Conservation (phyloP, 1,140 invertebrate species). For the Apis laboriosa region DNA sequence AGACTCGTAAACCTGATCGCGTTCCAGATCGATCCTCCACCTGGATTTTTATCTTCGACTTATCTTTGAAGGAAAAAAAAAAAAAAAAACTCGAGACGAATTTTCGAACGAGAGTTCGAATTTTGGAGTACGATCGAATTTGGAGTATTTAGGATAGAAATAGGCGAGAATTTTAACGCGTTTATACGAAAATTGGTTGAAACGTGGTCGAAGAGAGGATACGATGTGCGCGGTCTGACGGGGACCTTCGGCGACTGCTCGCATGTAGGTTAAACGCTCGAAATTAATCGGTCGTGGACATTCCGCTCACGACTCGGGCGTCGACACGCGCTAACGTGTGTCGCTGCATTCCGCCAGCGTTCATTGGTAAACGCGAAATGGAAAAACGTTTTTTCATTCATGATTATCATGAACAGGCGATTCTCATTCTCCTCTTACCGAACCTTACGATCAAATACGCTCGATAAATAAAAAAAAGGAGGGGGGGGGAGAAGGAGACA, state of each 20-base stretch:
- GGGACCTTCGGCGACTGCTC: slow-evolving; percentile 28
- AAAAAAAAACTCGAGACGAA: too few relatives aligned
- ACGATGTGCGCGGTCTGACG: slow-evolving; percentile 13
- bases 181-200: background rate
- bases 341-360: slow-evolving; percentile 28
- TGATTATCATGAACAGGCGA: slow-evolving; percentile 1
- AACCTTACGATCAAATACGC: background rate
- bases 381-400: slow-evolving; percentile 16
- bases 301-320: slow-evolving; percentile 33
- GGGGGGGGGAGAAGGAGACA: background rate
- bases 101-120: too few relatives aligned
- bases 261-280: slow-evolving; percentile 52
- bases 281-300: slow-evolving; percentile 48
- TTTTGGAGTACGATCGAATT: background rate
- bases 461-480: too few relatives aligned
- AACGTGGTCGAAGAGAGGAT: background rate
- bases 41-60: too few relatives aligned
- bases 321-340: slow-evolving; percentile 48
- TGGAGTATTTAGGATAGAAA: too few relatives aligned
- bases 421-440: background rate
- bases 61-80: too few relatives aligned
- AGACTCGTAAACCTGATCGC: too few relatives aligned
- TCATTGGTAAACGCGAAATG: background rate
- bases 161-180: too few relatives aligned
- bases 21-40: too few relatives aligned